Percentiles rank a stretch among this genome's conserved stretches.
Conservation (phyloP, 1,140 invertebrate species). For the Plectrocnemia conspersa region DNA sequence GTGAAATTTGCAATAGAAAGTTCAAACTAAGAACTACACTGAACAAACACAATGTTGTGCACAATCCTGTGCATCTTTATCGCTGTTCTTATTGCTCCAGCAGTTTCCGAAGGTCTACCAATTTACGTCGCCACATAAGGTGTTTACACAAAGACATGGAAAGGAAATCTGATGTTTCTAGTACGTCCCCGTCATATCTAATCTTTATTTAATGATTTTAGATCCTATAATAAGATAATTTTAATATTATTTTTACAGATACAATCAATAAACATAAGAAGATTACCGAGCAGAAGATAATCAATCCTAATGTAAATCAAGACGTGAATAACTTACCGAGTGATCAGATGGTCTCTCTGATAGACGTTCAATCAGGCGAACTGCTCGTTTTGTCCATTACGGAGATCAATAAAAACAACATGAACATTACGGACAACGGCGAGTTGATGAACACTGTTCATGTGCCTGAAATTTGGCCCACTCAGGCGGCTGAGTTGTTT, state of each 20-base stretch:
- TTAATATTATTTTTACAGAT: background rate
- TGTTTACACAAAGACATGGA: constrained; percentile 25
- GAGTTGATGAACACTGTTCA: constrained; percentile 27
- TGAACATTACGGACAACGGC: constrained; percentile 25
- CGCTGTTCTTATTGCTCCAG: constrained; percentile 24
- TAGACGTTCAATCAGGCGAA: constrained; percentile 34
- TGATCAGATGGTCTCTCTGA: constrained; percentile 29
- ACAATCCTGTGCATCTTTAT: constrained; percentile 7
- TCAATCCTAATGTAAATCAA: background rate
- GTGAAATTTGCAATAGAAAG: constrained; percentile 23
- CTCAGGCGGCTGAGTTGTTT: constrained; percentile 9
- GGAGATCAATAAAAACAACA: constrained; percentile 28
- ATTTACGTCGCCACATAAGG: constrained; percentile 20
- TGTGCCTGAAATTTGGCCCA: constrained; percentile 25
- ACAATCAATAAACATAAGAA: background rate
- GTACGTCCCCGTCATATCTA: constrained; percentile 2
- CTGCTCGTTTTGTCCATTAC: constrained; percentile 28
- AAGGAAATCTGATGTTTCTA: background rate
- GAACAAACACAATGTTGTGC: constrained; percentile 25
- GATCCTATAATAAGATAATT: background rate
- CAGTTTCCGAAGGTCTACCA: constrained; percentile 21
- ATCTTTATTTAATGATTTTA: background rate
- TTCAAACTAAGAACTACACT: constrained; percentile 29
- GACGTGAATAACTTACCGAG: constrained; percentile 4
- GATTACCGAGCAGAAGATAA: background rate